Conservation (phyloP, 2,113 vertebrate species). For the Labeo catla region DNA sequence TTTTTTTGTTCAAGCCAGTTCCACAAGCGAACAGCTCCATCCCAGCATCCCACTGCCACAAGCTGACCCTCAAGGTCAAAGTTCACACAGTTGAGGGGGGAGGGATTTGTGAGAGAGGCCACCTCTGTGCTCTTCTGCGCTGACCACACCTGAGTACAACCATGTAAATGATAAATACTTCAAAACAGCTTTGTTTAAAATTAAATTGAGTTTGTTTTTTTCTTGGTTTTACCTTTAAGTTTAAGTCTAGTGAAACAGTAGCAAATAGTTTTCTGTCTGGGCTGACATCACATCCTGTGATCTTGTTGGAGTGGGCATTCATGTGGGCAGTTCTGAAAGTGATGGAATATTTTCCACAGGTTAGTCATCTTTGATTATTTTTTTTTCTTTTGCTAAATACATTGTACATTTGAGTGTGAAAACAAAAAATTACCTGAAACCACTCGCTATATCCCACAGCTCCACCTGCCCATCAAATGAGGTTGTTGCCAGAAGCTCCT, state of each 20-base stretch:
- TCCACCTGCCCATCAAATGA: conserved; percentile 83
- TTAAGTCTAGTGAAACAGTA: conserved; percentile 82
- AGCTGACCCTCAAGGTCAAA: conserved; percentile 80
- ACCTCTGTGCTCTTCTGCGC: conserved; percentile 68
- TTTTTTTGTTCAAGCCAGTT: conserved; percentile 72
- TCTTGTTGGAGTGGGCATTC: conserved; percentile 76
- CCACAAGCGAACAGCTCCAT: conserved; percentile 76
- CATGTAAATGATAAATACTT: background rate
- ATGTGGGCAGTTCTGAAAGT: conserved; percentile 74
- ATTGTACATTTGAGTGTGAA: background rate
- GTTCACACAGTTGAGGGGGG: conserved; percentile 81
- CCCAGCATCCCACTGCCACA: conserved; percentile 83
- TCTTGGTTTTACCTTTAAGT: conserved; percentile 79
- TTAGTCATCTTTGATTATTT: background rate
- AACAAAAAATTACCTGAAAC: conserved; percentile 75
- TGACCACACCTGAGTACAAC: conserved; percentile 80
- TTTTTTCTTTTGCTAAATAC: background rate
- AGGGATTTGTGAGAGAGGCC: conserved; percentile 61
- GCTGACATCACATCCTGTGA: conserved; percentile 81
- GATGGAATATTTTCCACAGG: background rate
- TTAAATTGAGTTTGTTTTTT: background rate
- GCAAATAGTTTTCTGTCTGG: conserved; percentile 77
- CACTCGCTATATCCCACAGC: conserved; percentile 79
- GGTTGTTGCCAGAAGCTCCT: conserved; percentile 74
- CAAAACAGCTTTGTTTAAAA: background rate